These are phyloP conservation scores for Dinomys branickii DNA, from an alignment of 2,113 vertebrate species.

Conservation along the genomic window DNA sequence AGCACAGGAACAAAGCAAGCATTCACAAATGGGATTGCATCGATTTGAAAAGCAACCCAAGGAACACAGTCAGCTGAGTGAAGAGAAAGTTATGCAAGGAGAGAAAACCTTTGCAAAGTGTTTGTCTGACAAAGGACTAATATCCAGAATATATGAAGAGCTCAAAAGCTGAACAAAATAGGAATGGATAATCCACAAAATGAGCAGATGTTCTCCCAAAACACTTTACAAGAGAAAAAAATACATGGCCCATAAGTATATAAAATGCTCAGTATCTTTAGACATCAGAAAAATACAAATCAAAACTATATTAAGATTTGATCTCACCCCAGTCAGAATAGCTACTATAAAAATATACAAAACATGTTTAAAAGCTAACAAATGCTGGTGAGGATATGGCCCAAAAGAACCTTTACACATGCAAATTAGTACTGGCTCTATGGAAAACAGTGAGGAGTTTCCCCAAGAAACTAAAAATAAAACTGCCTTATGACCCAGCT, in stretches of 20 bases:
- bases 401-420: not conserved
- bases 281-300: not conserved
- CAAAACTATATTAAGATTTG: not conserved
- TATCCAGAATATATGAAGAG: not conserved
- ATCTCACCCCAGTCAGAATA: not conserved
- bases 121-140: not conserved
- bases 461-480: not conserved
- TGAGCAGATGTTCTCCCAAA: not conserved
- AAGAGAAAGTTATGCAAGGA: not conserved
- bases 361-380: not conserved
- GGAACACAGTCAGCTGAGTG: not conserved
- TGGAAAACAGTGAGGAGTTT: not conserved
- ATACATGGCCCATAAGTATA: not conserved
- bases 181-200: not conserved
- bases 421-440: not conserved
- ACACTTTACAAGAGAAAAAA: not conserved
- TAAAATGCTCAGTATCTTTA: not conserved
- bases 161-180: not conserved
- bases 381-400: not conserved
- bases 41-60: not conserved
- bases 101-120: not conserved
- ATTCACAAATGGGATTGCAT: not conserved
- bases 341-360: not conserved
- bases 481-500: not conserved
- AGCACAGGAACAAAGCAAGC: not conserved